phyloP scores from a whole-genome alignment of 37 sponge, comb jelly and placozoan species.

The Diacarnus erythraeanus region DNA sequence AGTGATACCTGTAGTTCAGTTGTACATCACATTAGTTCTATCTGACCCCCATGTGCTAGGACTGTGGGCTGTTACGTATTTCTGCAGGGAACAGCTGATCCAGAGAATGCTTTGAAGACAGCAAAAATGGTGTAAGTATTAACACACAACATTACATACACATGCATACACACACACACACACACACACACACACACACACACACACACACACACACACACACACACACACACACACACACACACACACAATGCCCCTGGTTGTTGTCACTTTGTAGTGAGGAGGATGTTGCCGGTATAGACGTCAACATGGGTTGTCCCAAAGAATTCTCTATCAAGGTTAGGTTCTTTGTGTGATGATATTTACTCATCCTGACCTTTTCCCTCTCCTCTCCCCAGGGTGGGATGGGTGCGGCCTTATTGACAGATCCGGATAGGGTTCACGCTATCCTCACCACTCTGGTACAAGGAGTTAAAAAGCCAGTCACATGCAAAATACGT shows the following conservation, averaged over 20 bases:
- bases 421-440: slow-evolving; percentile 82
- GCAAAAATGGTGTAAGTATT: slow-evolving; percentile 73
- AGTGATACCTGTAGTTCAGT: not conserved
- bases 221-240: slow-evolving; percentile 14
- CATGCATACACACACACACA: slow-evolving; percentile 19
- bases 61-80: no score
- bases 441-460: slow-evolving; percentile 82
- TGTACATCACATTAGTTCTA: no score
- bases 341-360: not conserved
- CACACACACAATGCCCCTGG: not conserved
- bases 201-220: slow-evolving; percentile 23
- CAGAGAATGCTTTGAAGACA: slow-evolving; percentile 65
- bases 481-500: slow-evolving; percentile 97
- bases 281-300: slow-evolving; percentile 93
- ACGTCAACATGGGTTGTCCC: slow-evolving; percentile 99
- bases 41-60: no score
- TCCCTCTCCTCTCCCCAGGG: slow-evolving; percentile 48
- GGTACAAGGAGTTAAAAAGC: slow-evolving; percentile 65
- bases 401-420: slow-evolving; percentile 96
- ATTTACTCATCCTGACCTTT: not conserved
- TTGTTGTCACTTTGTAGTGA: slow-evolving; percentile 33
- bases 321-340: slow-evolving; percentile 96
- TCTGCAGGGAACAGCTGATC: slow-evolving; percentile 85
- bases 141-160: not conserved
- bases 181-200: slow-evolving; percentile 23